Evolutionary conservation across 2,888 invertebrate species (phyloP), one percentile per base, ranked within the genome.

Genomic region (Cryptops parisi): DNA sequence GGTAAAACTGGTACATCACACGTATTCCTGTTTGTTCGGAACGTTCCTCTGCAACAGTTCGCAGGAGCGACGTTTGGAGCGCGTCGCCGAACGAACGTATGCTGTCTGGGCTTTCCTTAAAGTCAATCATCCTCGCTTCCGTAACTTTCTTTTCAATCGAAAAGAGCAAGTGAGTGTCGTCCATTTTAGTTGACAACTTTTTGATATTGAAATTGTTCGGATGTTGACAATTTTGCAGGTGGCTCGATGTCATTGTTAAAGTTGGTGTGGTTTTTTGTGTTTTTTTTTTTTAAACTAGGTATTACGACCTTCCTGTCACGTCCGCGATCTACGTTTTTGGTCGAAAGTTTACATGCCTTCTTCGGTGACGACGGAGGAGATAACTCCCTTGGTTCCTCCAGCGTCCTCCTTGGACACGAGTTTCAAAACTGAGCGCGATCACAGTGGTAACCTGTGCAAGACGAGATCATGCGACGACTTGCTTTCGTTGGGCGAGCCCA

Each of bases 1-100:
- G 90, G 84, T 93, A 57, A 96, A 94, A 75, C 74, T 97, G 64
- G 89, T 84, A 2, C 90, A 93, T 60, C 97, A 97, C 73, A 83
- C 85, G 48, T 90, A 94, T 72, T 93, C 96, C 56, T 89, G 91
- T 70, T 78, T 97, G 66, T 97, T 93, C 74, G 96, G 96, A 61
- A 94, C 93, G 62, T 97, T 97, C 76, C 77, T 96, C 60, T 91
- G 88, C 72, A 94, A 96, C 61, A 67, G 61, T n/a, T 60, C 59
- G 22, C 60, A 57, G 23, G 67, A 69, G 55, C 59, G 70, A 48
- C 57, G 60, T 4, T 39, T 53, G 2, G 58, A 62, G 17, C 57
- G 60, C 25, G 55, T 68, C 6, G 56, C 60, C 12, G 58, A 62
- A 24, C 61, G 64, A 53, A 68, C 76, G 78, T 64, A 85, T 67